Evolutionary conservation across 2,797 vertebrate species (phyloP).

Genomic region (Notoglanidium macrostoma): DNA sequence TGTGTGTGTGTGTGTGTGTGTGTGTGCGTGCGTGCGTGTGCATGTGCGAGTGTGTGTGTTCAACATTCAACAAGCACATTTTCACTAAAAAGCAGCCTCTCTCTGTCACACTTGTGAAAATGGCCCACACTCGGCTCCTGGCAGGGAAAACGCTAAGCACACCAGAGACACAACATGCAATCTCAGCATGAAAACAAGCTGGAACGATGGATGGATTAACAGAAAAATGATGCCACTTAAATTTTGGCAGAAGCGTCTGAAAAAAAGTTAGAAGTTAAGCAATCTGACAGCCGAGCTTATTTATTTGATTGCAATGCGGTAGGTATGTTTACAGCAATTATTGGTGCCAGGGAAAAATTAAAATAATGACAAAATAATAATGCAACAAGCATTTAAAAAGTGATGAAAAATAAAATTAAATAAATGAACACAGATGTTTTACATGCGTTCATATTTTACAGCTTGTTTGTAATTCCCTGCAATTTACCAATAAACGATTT

Average conservation of each 20-base stretch:
- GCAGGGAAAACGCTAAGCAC: constrained; percentile 32
- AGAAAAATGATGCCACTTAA: constrained; percentile 17
- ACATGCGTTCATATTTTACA: background rate
- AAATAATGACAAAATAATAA: background rate
- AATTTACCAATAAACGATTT: background rate
- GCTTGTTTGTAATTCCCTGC: no score
- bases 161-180: constrained; percentile 37
- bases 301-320: background rate
- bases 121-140: background rate
- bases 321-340: background rate
- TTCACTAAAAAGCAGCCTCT: constrained; percentile 57
- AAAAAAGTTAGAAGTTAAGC: background rate
- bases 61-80: constrained; percentile 55
- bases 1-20: constrained; percentile 41
- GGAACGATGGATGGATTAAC: constrained; percentile 39
- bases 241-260: background rate
- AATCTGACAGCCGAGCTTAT: background rate
- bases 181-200: constrained; percentile 51
- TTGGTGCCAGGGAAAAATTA: background rate
- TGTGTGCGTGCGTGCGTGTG: background rate
- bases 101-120: constrained; percentile 25
- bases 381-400: background rate
- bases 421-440: background rate
- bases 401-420: background rate
- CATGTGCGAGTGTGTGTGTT: constrained; percentile 34